Conservation (phyloP, 2,797 vertebrate species). For the Hydrophis major region DNA sequence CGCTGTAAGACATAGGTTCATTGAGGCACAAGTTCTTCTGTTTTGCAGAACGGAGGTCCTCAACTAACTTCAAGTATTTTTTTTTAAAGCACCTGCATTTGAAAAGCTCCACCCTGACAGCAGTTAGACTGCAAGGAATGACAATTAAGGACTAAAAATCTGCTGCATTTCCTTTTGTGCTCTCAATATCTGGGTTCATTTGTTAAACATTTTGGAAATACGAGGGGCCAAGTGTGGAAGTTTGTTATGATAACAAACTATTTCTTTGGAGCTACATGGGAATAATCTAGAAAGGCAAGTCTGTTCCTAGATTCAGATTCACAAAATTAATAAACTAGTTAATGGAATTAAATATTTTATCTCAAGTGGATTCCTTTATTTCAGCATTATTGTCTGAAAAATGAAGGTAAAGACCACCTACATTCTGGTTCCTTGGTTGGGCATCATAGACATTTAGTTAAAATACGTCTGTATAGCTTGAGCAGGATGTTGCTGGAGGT, state of each 20-base stretch:
- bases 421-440: slow-evolving; percentile 63
- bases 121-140: slow-evolving; percentile 23
- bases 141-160: slow-evolving; percentile 6
- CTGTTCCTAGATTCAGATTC: slow-evolving; percentile 33
- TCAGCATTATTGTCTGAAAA: slow-evolving; percentile 69
- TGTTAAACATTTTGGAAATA: not conserved
- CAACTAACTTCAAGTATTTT: slow-evolving; percentile 26
- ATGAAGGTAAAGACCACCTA: slow-evolving; percentile 60
- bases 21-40: slow-evolving; percentile 13
- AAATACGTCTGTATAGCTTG: slow-evolving; percentile 64
- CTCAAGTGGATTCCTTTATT: slow-evolving; percentile 75
- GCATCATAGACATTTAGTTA: slow-evolving; percentile 59
- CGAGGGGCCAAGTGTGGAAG: slow-evolving; percentile 30
- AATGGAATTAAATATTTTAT: slow-evolving; percentile 71
- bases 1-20: not conserved
- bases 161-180: slow-evolving; percentile 26
- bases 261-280: not conserved
- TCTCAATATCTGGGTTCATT: not conserved
- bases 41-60: not conserved
- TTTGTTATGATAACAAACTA: slow-evolving; percentile 24
- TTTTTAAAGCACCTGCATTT: not conserved
- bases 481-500: slow-evolving; percentile 60
- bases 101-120: not conserved
- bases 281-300: slow-evolving; percentile 17
- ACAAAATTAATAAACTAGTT: slow-evolving; percentile 60